These are phyloP conservation scores for Alethe castanea DNA, from an alignment of 2,113 vertebrate genomes.

Conservation along the genomic window DNA sequence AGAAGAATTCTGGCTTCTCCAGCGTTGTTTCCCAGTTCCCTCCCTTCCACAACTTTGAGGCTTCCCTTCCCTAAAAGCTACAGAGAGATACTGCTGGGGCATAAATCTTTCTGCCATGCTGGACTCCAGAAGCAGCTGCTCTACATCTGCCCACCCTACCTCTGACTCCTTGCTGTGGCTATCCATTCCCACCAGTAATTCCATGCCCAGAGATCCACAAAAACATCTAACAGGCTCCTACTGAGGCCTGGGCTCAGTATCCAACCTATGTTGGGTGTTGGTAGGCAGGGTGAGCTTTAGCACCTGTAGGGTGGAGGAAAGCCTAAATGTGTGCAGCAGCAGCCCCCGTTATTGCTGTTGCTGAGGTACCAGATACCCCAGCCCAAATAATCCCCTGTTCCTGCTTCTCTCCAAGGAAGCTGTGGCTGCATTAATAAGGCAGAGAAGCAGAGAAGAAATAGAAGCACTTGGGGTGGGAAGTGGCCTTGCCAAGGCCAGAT, in stretches of 20 bases:
- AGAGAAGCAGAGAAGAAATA: not conserved
- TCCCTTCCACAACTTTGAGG: not conserved
- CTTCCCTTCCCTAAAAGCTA: not conserved
- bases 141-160: not conserved
- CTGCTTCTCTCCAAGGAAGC: not conserved
- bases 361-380: not conserved
- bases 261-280: fast-evolving
- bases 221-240: fast-evolving
- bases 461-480: not conserved
- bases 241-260: not conserved
- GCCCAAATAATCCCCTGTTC: not conserved
- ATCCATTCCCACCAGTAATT: not conserved
- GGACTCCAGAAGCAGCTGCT: not conserved
- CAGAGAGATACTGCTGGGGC: not conserved
- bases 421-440: not conserved
- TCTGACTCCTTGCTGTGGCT: not conserved
- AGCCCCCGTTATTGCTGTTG: not conserved
- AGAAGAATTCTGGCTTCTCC: not conserved
- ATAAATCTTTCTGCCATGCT: not conserved
- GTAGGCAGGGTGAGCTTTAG: not conserved
- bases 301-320: not conserved
- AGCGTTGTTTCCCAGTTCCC: not conserved
- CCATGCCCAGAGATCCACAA: not conserved
- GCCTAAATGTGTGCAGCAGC: not conserved
- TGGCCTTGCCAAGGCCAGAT: fast-evolving